Evolutionary conservation across 2,888 invertebrate genomes (phyloP).

Genomic region (Microplitis deprimator): DNA sequence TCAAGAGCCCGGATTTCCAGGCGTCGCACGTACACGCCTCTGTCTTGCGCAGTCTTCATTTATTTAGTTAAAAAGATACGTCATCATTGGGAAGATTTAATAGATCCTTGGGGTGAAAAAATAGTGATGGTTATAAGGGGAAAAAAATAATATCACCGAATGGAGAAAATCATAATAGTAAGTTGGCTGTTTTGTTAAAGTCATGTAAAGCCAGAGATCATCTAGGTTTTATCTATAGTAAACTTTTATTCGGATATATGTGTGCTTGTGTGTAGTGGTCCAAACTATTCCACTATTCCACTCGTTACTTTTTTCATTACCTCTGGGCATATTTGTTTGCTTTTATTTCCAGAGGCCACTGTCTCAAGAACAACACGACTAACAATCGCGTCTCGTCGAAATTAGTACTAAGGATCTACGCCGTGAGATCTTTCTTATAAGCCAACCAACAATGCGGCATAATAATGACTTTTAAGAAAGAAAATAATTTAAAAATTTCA

Average conservation of each 20-base stretch:
- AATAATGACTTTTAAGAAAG: conserved; percentile 37
- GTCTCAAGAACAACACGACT: conserved; percentile 37
- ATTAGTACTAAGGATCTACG: background rate
- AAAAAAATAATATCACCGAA: background rate
- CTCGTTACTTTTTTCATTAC: too few species aligned
- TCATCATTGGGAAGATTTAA: conserved; percentile 45
- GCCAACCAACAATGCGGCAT: conserved; percentile 19
- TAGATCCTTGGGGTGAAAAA: conserved; percentile 48
- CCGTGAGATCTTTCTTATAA: conserved; percentile 7
- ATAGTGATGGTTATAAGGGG: conserved; percentile 15
- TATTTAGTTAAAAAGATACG: conserved; percentile 56
- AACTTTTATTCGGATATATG: too few species aligned
- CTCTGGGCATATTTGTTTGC: conserved; percentile 16
- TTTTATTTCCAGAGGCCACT: conserved; percentile 41
- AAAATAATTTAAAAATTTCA: background rate
- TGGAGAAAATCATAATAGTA: background rate
- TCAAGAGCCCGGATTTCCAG: conserved; percentile 48
- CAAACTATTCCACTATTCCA: too few species aligned
- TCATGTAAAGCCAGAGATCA: too few species aligned
- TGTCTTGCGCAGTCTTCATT: conserved; percentile 50
- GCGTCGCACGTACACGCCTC: conserved; percentile 50
- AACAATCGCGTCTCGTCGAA: conserved; percentile 19
- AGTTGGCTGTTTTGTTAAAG: too few species aligned
- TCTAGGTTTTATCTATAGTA: too few species aligned
- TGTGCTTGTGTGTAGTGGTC: background rate